Percentiles rank a stretch among this genome's conserved stretches.
Conservation (phyloP, 1,140 invertebrate genomes). For the Sogatella furcifera region DNA sequence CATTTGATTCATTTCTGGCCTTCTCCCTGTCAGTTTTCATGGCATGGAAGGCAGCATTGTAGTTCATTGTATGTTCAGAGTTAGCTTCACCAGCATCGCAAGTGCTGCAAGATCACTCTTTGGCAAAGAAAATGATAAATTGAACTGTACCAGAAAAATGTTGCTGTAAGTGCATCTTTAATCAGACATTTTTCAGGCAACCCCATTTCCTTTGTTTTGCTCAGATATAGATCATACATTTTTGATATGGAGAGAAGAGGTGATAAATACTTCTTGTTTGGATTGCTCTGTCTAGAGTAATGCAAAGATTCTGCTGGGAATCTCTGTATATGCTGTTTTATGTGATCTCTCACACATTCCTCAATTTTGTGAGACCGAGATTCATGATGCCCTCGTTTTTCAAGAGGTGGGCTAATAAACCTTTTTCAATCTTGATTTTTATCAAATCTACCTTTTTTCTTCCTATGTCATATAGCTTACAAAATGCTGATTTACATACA, state of each 20-base stretch:
- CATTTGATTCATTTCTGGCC: constrained; percentile 2
- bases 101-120: constrained; percentile 22
- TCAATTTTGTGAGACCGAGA: not conserved
- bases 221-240: constrained; percentile 2
- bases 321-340: not conserved
- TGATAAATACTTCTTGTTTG: constrained; percentile 6
- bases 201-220: not conserved
- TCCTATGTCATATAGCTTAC: not conserved
- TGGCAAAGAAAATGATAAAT: constrained; percentile 23
- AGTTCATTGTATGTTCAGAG: constrained; percentile 13
- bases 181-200: not conserved
- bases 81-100: constrained; percentile 18
- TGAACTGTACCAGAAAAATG: constrained; percentile 22
- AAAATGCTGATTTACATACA: constrained; percentile 2
- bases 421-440: not conserved
- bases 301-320: not conserved
- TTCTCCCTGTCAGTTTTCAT: not conserved
- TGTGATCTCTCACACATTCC: not conserved
- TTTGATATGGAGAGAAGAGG: constrained; percentile 5
- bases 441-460: constrained; percentile 4
- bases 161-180: constrained; percentile 14
- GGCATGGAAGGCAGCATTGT: constrained; percentile 2
- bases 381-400: constrained; percentile 4
- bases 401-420: constrained; percentile 6
- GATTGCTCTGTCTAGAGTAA: constrained; percentile 6